A percentile compares a stretch with the other conserved stretches of the same genome.
phyloP scores from a whole-genome alignment of 2,797 vertebrate genomes.

The Macrochelys suwanniensis region DNA sequence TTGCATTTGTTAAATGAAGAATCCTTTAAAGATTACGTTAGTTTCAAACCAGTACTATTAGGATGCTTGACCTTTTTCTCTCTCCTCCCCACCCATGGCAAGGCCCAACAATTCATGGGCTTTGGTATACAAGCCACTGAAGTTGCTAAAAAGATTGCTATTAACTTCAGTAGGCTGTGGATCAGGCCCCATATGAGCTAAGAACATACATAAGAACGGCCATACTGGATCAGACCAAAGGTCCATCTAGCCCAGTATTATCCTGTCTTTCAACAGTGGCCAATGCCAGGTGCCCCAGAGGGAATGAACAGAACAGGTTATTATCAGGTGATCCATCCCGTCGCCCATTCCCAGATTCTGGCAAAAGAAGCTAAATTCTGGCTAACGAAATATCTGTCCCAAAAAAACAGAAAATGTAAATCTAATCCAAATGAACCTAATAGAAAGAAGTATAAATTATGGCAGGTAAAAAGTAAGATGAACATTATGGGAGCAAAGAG shows the following conservation, averaged over 20 bases:
- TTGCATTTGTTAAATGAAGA: background rate
- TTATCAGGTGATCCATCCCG: too few species aligned
- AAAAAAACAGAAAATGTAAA: background rate
- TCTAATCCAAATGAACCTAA: background rate
- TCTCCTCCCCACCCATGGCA: accelerated
- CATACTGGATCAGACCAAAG: too few species aligned
- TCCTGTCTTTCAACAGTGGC: too few species aligned
- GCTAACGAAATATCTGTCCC: background rate
- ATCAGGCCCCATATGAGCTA: background rate
- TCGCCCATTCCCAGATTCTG: too few species aligned
- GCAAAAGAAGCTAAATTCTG: too few species aligned
- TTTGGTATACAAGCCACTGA: background rate
- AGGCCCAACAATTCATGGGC: background rate
- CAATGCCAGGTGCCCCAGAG: too few species aligned
- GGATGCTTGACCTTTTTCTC: too few species aligned
- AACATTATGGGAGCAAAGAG: background rate
- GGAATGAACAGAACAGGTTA: too few species aligned
- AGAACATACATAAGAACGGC: too few species aligned
- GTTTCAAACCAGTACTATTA: background rate
- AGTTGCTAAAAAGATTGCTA: background rate
- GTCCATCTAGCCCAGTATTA: too few species aligned
- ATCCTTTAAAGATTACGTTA: background rate
- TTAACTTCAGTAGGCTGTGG: background rate
- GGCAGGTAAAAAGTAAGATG: background rate
- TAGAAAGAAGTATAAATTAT: background rate